phyloP scores from a whole-genome alignment of 2,113 vertebrate species.

The Triplophysa dalaica region DNA sequence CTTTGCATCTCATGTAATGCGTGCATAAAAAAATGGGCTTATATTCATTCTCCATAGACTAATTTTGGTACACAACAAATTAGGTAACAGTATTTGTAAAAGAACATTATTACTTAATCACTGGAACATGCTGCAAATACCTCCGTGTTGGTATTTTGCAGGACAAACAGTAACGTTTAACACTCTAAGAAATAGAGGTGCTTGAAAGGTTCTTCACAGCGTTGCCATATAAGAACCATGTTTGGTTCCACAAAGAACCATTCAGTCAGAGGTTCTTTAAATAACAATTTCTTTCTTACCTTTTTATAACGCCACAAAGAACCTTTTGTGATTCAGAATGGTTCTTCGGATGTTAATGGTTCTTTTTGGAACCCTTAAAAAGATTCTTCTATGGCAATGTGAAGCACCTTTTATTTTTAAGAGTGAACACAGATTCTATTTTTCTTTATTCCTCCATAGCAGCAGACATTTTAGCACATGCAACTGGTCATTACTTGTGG shows the following conservation, averaged over 20 bases:
- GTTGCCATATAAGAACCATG: too few species aligned
- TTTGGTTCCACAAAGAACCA: too few species aligned
- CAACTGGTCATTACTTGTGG: slow-evolving; percentile 35
- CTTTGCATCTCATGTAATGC: neutral
- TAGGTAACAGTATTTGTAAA: neutral
- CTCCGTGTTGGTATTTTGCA: neutral
- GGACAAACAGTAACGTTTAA: neutral
- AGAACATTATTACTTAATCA: neutral
- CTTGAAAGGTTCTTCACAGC: too few species aligned
- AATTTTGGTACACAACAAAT: neutral
- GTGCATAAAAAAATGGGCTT: neutral
- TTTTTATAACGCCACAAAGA: too few species aligned
- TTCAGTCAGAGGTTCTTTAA: too few species aligned
- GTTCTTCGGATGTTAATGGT: too few species aligned
- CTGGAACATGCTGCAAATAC: neutral
- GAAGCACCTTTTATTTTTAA: too few species aligned
- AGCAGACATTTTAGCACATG: neutral
- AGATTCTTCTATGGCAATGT: too few species aligned
- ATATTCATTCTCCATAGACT: neutral
- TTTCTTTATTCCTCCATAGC: neutral
- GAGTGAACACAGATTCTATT: too few species aligned
- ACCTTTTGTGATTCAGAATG: too few species aligned
- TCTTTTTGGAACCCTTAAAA: too few species aligned
- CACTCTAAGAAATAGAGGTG: neutral
- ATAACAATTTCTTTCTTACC: too few species aligned